Base-by-base conservation (phyloP, 2,888 invertebrate genomes). In the Cantharis rufa region DNA sequence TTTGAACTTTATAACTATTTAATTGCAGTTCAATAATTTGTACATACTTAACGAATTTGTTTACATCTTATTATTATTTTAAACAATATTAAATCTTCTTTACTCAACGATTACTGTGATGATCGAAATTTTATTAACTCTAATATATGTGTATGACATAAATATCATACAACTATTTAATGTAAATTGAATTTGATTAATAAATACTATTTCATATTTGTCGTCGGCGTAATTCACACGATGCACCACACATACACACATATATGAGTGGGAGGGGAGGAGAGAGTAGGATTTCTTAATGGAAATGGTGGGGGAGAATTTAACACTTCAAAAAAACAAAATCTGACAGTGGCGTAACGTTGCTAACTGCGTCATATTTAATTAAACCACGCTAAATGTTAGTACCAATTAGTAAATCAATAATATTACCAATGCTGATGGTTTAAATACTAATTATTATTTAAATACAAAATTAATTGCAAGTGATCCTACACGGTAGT, bases 1-100 rank as follows among this genome's bases (percentile, higher is more conserved):
- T 66, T 75, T 71, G 66, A 75, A 62, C 48, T 48, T 48, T 48
- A 48, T 48, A 48, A 48, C 48, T 48, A n/a, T 48, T 48, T 48
- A 48, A 48, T 48, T 48, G 48, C 48, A 48, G 48, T 48, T 48
- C 48, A 48, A 48, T 48, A 48, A 48, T 48, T 48, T n/a, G 48
- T 48, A 48, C 48, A 48, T 48, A 48, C 13, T 48, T 48, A 48
- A 48, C 48, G 13, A 48, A 48, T 48, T 48, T 48, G 48, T 48
- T 48, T 48, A 48, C 48, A 48, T 48, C 7, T 48, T 48, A 48
- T 48, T 48, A 48, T 48, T 48, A 48, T 48, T 18, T 48, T 48
- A 48, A 48, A 48, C 48, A n/a, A 48, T 48, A 28, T 48, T 7
- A 48, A 48, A 7, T 13, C 9, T 9, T 1, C 7, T 48, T 48